phyloP scores from a whole-genome alignment of 2,797 vertebrate genomes.

The Acanthis flammea region DNA sequence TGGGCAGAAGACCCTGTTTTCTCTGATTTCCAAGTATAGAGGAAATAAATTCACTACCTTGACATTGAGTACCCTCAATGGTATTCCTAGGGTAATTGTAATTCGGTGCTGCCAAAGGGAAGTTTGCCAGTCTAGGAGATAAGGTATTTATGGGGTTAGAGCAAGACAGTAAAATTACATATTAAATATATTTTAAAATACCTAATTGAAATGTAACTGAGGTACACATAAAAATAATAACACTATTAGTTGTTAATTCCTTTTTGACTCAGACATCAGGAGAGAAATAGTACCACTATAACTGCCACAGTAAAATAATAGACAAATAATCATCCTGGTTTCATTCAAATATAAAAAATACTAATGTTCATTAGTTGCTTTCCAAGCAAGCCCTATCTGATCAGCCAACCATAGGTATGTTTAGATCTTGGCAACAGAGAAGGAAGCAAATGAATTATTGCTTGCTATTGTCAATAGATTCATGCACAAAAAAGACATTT shows the following conservation, averaged over 20 bases:
- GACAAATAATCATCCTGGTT: neutral
- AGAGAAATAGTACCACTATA: neutral
- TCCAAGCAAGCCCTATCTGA: neutral
- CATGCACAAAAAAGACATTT: neutral
- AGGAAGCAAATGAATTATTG: neutral
- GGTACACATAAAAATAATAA: neutral
- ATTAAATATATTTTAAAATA: neutral
- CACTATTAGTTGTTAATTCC: neutral
- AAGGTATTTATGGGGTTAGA: neutral
- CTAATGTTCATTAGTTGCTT: neutral
- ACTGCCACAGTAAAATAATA: neutral
- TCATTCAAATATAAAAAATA: neutral
- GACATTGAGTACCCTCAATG: neutral
- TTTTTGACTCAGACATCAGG: neutral
- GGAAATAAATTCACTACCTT: neutral
- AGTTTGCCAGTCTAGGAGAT: neutral
- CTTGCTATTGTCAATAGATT: neutral
- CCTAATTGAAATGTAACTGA: neutral
- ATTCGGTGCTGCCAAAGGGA: neutral
- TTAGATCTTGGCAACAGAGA: neutral
- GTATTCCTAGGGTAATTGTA: neutral
- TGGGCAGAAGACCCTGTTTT: neutral
- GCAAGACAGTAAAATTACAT: neutral
- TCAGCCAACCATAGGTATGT: neutral
- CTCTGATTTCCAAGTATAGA: neutral